Evolutionary conservation across 2,797 vertebrate genomes (phyloP).

Genomic region (Cephalopachus bancanus): DNA sequence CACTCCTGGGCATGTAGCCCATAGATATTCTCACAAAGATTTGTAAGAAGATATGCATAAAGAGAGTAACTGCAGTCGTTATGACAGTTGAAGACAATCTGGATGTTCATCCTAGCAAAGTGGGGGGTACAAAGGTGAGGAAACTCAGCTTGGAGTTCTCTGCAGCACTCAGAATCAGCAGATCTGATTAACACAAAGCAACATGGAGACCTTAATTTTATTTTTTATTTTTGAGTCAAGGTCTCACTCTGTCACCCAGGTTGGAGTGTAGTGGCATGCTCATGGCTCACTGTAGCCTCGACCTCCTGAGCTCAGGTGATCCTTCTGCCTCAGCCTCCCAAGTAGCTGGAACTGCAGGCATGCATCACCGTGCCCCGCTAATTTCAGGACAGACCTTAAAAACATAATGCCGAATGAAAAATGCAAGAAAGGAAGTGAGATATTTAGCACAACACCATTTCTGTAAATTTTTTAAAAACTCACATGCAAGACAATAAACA

Average conservation of each 20-base stretch:
- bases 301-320: too few species aligned
- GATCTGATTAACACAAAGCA: background rate
- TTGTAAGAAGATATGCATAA: rapidly evolving
- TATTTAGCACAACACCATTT: background rate
- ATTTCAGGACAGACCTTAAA: background rate
- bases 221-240: background rate
- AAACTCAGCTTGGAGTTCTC: background rate
- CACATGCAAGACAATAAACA: background rate
- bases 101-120: background rate
- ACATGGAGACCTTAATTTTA: background rate
- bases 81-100: background rate
- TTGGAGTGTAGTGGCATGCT: too few species aligned
- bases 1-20: background rate
- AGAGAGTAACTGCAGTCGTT: background rate
- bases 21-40: background rate
- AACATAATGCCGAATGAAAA: background rate
- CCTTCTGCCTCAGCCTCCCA: too few species aligned
- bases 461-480: slow-evolving; percentile 34
- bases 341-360: too few species aligned
- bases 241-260: too few species aligned
- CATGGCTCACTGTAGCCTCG: too few species aligned
- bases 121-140: background rate
- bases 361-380: too few species aligned
- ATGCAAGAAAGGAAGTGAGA: background rate
- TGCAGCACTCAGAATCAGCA: background rate